Evolutionary conservation across 1,140 invertebrate species (phyloP).

Genomic region (Proctacanthus coquilletti): DNA sequence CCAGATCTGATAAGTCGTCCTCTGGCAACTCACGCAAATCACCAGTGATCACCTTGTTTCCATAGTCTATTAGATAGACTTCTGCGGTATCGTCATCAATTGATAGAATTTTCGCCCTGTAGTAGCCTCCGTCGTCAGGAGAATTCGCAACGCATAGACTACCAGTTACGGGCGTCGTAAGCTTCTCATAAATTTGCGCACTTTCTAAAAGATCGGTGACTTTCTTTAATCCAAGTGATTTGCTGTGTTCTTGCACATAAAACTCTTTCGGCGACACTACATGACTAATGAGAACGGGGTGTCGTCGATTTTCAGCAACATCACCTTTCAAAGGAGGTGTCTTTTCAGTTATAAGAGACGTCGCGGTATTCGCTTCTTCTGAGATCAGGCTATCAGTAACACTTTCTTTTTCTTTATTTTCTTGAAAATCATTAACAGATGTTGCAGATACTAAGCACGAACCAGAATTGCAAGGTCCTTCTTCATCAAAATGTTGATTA

Average conservation of each 20-base stretch:
- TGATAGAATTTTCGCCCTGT: conserved; percentile 44
- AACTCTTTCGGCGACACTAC: conserved; percentile 49
- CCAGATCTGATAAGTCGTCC: conserved; percentile 38
- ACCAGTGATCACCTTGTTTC: conserved; percentile 41
- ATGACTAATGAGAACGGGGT: conserved; percentile 36
- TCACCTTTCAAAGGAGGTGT: no score
- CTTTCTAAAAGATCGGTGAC: conserved; percentile 36
- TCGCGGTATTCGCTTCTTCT: conserved; percentile 5
- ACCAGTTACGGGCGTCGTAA: conserved; percentile 23
- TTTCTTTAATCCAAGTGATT: conserved; percentile 38
- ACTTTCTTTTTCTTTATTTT: conserved; percentile 12
- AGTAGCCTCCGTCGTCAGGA: conserved; percentile 51
- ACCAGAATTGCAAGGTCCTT: no score
- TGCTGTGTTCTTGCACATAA: conserved; percentile 49
- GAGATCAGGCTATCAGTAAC: conserved; percentile 14
- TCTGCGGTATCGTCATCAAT: conserved; percentile 35
- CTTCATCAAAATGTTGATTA: no score
- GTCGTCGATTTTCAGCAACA: no score
- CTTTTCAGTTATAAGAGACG: background rate
- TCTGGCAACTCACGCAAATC: conserved; percentile 42
- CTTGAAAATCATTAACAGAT: conserved; percentile 11
- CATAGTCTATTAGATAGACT: conserved; percentile 56
- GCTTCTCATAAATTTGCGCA: conserved; percentile 9
- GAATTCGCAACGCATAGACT: conserved; percentile 46
- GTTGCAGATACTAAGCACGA: no score